Percentiles rank a stretch among this genome's conserved stretches.
phyloP scores from a whole-genome alignment of 1,140 invertebrate species.

The Stegodyphus mimosarum region DNA sequence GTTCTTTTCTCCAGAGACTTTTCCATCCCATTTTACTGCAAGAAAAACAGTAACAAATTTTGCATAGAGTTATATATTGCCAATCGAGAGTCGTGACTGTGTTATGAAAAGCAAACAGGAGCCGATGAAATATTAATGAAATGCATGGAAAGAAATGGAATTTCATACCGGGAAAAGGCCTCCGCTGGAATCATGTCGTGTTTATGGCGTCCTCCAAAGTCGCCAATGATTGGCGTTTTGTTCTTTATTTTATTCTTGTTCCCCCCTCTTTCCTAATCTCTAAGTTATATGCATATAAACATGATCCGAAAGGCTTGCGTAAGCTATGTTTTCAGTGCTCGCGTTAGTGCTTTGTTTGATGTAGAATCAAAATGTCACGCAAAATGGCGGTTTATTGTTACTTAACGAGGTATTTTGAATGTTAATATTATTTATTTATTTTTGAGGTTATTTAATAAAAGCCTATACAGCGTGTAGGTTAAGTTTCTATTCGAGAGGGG shows the following conservation, averaged over 20 bases:
- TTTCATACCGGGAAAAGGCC: too few relatives aligned
- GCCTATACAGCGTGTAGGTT: too few relatives aligned
- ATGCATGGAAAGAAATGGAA: background rate
- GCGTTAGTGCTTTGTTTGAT: background rate
- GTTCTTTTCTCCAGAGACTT: too few relatives aligned
- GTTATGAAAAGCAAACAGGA: conserved; percentile 32
- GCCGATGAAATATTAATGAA: conserved; percentile 48
- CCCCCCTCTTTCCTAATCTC: background rate
- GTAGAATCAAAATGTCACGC: background rate
- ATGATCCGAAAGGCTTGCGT: too few relatives aligned
- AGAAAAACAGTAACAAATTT: background rate
- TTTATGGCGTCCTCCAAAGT: conserved; percentile 14
- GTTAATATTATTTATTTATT: too few relatives aligned
- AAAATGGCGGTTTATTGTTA: background rate
- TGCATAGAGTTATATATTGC: background rate
- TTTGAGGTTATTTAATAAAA: too few relatives aligned
- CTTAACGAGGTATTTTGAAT: too few relatives aligned
- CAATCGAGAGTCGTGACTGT: conserved; percentile 32
- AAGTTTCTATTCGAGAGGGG: too few relatives aligned
- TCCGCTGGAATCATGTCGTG: background rate
- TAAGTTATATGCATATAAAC: background rate
- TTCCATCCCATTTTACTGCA: too few relatives aligned
- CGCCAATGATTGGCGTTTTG: background rate
- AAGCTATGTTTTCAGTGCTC: too few relatives aligned
- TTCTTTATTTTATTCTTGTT: background rate